A percentile compares a stretch with the other conserved stretches of the same genome.
Conservation (phyloP, 1,140 invertebrate species). For the Oppia nitens region DNA sequence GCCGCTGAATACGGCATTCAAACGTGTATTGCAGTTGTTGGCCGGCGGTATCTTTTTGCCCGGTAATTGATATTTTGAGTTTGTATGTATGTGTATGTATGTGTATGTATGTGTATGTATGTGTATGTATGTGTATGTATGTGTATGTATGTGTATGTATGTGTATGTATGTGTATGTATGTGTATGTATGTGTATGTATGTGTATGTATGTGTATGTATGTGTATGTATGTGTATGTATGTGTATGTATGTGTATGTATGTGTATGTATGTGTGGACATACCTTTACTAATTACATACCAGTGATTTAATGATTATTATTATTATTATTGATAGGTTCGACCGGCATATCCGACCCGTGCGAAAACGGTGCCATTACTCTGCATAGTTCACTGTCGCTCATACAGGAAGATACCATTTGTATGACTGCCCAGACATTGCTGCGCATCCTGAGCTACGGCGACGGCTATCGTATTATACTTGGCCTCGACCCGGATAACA, state of each 20-base stretch:
- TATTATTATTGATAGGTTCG: conserved; percentile 36
- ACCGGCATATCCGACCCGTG: conserved; percentile 87
- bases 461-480: conserved; percentile 70
- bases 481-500: conserved; percentile 42
- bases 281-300: too few relatives aligned
- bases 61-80: conserved; percentile 29
- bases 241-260: too few relatives aligned
- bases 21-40: conserved; percentile 67
- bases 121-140: too few relatives aligned
- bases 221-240: too few relatives aligned
- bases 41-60: conserved; percentile 86
- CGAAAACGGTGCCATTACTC: conserved; percentile 66
- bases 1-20: conserved; percentile 73
- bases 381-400: conserved; percentile 77
- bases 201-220: too few relatives aligned
- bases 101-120: too few relatives aligned
- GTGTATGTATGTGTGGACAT: too few relatives aligned
- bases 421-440: conserved; percentile 69
- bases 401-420: conserved; percentile 88
- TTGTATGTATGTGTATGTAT: too few relatives aligned
- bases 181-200: too few relatives aligned
- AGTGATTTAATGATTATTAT: too few relatives aligned
- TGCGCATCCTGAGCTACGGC: conserved; percentile 73
- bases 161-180: too few relatives aligned
- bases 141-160: too few relatives aligned